Base-by-base conservation (phyloP, 2,888 invertebrate genomes). In the Teleogryllus oceanicus region DNA sequence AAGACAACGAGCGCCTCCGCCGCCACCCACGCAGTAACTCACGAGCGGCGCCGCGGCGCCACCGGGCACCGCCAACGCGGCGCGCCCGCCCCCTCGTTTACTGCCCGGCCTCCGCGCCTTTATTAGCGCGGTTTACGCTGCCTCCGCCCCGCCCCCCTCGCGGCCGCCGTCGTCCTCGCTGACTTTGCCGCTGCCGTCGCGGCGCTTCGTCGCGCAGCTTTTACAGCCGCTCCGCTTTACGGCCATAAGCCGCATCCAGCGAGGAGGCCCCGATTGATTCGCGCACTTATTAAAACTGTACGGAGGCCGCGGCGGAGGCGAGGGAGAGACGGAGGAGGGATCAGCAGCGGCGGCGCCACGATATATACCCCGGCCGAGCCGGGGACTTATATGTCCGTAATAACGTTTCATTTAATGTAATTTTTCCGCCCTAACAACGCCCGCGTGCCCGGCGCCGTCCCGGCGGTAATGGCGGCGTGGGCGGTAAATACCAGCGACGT, bases 371-470 rank as follows among this genome's bases (percentile, higher is more conserved):
- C 5, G 37, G 37, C 62, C 62, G 16, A 62, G n/a, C 16, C 62
- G 62, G n/a, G 62, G n/a, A 13, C 62, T 13, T 62, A 62, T 62
- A 62, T 62, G 62, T 62, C 62, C 62, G n/a, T 62, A 62, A 62
- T 62, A 62, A 62, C 62, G 62, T 62, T 62, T 62, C 62, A 62
- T 62, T 62, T 62, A n/a, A 62, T 62, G 62, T 62, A 62, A 62
- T 62, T 62, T 62, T 62, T 62, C 62, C 62, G 62, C n/a, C 62
- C 16, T 62, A 62, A 62, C n/a, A 13, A 62, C 13, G 62, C 62
- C 37, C 37, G 37, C 37, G 37, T 37, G 37, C 37, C 37, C 37
- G 8, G 37, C 37, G 37, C 37, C 37, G 37, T 62, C 62, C 62
- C 62, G n/a, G 4, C 62, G 0, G n/a, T 8, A 18, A 13, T 5